These are phyloP conservation scores for Pammene aurita DNA, from an alignment of 2,888 invertebrate genomes.

Conservation along the genomic window DNA sequence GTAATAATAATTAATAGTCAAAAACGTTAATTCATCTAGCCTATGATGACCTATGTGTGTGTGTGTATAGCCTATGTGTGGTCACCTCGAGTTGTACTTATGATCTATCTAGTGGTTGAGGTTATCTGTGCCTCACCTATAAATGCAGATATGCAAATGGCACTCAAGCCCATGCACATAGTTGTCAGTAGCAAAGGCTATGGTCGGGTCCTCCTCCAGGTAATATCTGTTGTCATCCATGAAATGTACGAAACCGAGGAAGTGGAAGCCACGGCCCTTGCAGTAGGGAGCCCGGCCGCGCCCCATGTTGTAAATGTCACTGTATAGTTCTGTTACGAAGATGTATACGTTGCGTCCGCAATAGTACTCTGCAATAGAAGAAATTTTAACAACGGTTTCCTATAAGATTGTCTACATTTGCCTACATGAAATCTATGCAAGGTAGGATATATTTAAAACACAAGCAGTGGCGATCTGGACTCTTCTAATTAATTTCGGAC, in stretches of 20 bases:
- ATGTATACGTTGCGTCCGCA: slow-evolving; percentile 76
- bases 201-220: slow-evolving; percentile 69
- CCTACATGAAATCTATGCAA: no score
- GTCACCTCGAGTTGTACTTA: no score
- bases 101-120: no score
- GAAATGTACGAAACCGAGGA: slow-evolving; percentile 73
- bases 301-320: slow-evolving; percentile 76
- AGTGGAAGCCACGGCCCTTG: slow-evolving; percentile 68
- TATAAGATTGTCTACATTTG: no score
- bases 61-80: no score
- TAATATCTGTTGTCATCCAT: slow-evolving; percentile 70
- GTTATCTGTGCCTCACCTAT: slow-evolving; percentile 69
- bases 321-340: slow-evolving; percentile 73
- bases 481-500: no score
- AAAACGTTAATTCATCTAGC: no score
- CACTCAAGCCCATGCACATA: slow-evolving; percentile 75
- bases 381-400: no score
- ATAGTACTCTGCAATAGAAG: slow-evolving; percentile 63
- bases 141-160: slow-evolving; percentile 70
- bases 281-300: slow-evolving; percentile 67
- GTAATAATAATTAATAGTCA: no score
- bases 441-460: no score
- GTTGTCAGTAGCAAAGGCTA: slow-evolving; percentile 72
- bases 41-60: no score
- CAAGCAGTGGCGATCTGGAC: no score